Evolutionary conservation across 2,888 invertebrate genomes (phyloP), one percentile per base, ranked within the genome.

Genomic region (Listrodromus nycthemerus): DNA sequence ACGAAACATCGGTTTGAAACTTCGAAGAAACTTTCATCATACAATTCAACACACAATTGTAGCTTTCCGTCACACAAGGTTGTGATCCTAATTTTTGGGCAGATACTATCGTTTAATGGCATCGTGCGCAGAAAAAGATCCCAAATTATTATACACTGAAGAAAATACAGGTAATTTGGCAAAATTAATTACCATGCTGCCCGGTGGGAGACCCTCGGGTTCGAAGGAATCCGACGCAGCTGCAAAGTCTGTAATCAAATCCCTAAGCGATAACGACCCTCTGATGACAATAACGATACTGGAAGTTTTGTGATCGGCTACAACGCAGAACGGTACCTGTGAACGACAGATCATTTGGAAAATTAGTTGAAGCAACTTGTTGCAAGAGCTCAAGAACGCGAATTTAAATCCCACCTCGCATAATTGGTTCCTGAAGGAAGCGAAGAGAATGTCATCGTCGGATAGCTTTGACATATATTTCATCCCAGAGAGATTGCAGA

Each of bases 271-370:
- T 86, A 98, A 95, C 1, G 98, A 97, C 1, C 98, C 98, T 78
- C 98, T 95, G 76, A 98, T 96, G 2, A 97, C 96, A 41, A 98
- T 95, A 58, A 98, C 97, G 80, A 98, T 96, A 87, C 96, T 96
- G 86, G 96, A 95, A 0, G 96, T 96, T 87, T 96, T 95, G 91
- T 98, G 97, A 93, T 98, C 98, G 5, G 96, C 95, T 85, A 97
- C 95, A 85, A 98, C 97, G 92, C 96, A 97, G 93, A 98, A 98
- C 65, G 98, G 98, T 88, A 97, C 95, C 97, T 97, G 94, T 33
- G 92, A 92, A 86, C 30, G 37, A 69, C 13, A 8, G 3, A 41
- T 30, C 19, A 37, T 45, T 33, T 21, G 19, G 21, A 52, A 21
- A 21, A 21, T 21, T 8, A n/a, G 21, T 52, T 52, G 2, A 8